phyloP scores from a whole-genome alignment of 2,797 vertebrate genomes.

The Labroides dimidiatus region DNA sequence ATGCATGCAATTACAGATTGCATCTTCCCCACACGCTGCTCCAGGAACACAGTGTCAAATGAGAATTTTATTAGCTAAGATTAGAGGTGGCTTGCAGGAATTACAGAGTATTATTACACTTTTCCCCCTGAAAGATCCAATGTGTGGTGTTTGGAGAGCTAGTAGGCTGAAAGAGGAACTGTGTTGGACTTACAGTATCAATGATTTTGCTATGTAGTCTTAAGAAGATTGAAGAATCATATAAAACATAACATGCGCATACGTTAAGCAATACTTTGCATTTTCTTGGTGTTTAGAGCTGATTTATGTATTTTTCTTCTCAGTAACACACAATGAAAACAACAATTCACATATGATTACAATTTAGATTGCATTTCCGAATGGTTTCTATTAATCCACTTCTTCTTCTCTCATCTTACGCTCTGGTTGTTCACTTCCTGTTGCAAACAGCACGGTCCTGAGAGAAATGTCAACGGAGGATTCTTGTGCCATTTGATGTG shows the following conservation, averaged over 20 bases:
- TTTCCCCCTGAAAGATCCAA: slow-evolving; percentile 70
- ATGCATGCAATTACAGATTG: slow-evolving; percentile 77
- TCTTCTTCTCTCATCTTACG: slow-evolving; percentile 39
- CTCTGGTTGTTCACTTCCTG: slow-evolving; percentile 35
- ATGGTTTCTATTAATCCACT: slow-evolving; percentile 62
- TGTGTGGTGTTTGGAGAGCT: too few species aligned
- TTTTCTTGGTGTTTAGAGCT: slow-evolving; percentile 25
- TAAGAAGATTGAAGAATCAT: slow-evolving; percentile 13
- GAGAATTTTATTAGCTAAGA: slow-evolving; percentile 85
- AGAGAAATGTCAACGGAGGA: slow-evolving; percentile 49
- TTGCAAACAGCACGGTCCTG: slow-evolving; percentile 13
- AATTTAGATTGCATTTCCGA: slow-evolving; percentile 69
- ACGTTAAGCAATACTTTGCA: background rate
- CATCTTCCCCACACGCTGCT: slow-evolving; percentile 64
- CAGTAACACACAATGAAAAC: slow-evolving; percentile 48
- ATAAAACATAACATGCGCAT: background rate
- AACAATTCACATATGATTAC: slow-evolving; percentile 72
- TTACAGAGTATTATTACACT: slow-evolving; percentile 76
- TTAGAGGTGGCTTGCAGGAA: slow-evolving; percentile 76
- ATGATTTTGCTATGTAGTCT: background rate
- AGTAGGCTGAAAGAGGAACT: too few species aligned
- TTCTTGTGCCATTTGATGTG: slow-evolving; percentile 52
- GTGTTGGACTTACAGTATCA: background rate
- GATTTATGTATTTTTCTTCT: slow-evolving; percentile 52
- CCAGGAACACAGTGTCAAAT: slow-evolving; percentile 74